A percentile compares a stretch with the other conserved stretches of the same genome.
phyloP scores from a whole-genome alignment of 2,888 invertebrate genomes.

The Drosophila aldrichi region DNA sequence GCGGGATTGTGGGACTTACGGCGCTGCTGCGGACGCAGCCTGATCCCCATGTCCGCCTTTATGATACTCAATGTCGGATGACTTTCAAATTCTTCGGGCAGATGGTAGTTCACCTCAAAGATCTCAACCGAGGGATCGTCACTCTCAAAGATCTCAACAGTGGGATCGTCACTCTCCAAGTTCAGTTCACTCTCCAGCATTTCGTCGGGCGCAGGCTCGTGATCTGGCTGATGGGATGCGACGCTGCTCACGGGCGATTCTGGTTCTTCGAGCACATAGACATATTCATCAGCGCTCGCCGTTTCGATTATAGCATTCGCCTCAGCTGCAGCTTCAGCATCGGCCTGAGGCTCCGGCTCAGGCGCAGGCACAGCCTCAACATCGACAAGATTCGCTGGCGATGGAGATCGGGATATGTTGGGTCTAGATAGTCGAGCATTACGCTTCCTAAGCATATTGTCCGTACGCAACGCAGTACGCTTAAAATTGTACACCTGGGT shows the following conservation, averaged over 20 bases:
- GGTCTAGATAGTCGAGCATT: constrained; percentile 24
- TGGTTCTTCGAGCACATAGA: constrained; percentile 40
- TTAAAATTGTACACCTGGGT: constrained; percentile 75
- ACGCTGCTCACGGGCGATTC: constrained; percentile 1
- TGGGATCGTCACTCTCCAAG: constrained; percentile 22
- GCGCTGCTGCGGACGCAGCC: constrained; percentile 11
- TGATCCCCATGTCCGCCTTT: background rate
- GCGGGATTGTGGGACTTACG: constrained; percentile 57
- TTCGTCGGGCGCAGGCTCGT: constrained; percentile 25
- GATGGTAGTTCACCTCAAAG: constrained; percentile 25
- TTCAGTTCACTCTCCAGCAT: constrained; percentile 33
- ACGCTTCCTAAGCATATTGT: constrained; percentile 70
- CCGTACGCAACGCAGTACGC: constrained; percentile 71
- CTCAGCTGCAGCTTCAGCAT: no score
- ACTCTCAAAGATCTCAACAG: constrained; percentile 12
- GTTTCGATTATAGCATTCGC: no score
- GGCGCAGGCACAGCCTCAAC: background rate
- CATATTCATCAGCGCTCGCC: constrained; percentile 24
- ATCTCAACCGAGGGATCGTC: constrained; percentile 22
- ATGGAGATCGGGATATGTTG: background rate
- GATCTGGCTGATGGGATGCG: background rate
- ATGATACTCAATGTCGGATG: background rate
- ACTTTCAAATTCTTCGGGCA: constrained; percentile 14
- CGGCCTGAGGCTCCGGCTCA: background rate
- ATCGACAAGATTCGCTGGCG: background rate